phyloP scores from a whole-genome alignment of 2,113 vertebrate genomes.

The human (Homo sapiens) region DNA sequence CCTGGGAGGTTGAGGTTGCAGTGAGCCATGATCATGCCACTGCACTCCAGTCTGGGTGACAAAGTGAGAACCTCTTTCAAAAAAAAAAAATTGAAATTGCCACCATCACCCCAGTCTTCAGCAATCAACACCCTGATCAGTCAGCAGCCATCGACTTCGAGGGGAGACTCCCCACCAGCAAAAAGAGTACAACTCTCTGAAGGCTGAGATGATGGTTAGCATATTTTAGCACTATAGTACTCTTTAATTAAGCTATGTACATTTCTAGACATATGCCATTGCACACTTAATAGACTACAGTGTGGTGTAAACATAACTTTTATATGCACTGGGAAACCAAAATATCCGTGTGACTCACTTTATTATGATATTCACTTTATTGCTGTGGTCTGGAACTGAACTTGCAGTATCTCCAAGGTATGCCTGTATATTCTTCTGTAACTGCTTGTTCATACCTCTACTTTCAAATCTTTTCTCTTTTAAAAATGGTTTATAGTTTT shows the following conservation, averaged over 20 bases:
- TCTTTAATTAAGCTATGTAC: not conserved
- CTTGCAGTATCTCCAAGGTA: not conserved
- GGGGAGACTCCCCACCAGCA: not conserved
- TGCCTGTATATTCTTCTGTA: not conserved
- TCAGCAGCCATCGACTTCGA: not conserved
- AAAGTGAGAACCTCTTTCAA: too few species aligned
- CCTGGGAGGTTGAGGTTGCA: too few species aligned
- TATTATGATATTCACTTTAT: not conserved
- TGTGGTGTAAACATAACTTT: not conserved
- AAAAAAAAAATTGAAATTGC: not conserved
- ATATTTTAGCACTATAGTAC: not conserved
- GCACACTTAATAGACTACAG: not conserved
- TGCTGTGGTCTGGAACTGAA: not conserved
- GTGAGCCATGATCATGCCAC: too few species aligned
- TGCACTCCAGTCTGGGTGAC: too few species aligned
- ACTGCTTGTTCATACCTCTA: not conserved
- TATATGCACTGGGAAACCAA: not conserved
- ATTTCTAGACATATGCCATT: not conserved
- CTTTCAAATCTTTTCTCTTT: not conserved
- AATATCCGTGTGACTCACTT: not conserved
- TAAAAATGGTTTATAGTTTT: not conserved
- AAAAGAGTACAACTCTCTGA: not conserved
- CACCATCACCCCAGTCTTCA: not conserved
- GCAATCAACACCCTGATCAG: not conserved
- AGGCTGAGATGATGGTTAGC: not conserved